A percentile compares a stretch with the other conserved stretches of the same genome.
These are phyloP conservation scores for Alca torda DNA, from an alignment of 2,797 vertebrate species.

Conservation along the genomic window DNA sequence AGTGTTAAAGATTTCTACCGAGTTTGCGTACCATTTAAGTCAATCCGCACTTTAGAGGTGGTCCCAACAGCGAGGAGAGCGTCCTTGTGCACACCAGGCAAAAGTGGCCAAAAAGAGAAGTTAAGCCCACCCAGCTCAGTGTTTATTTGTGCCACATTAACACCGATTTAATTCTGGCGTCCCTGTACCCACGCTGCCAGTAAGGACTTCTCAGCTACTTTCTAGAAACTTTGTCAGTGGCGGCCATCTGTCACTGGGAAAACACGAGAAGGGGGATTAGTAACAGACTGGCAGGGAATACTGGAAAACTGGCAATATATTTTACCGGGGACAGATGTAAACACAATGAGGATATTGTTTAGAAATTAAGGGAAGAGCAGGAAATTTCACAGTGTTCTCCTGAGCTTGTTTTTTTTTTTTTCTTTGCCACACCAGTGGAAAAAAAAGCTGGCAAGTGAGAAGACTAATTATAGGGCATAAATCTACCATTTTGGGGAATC, in stretches of 20 bases:
- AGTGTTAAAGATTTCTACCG: not conserved
- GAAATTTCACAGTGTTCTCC: not conserved
- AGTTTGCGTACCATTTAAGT: not conserved
- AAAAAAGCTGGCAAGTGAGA: not conserved
- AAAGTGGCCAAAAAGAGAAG: not conserved
- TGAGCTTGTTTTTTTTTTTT: not conserved
- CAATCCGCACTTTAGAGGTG: not conserved
- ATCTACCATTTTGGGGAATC: not conserved
- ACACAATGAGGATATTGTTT: conserved; percentile 16
- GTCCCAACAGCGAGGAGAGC: accelerated
- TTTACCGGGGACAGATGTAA: conserved; percentile 23
- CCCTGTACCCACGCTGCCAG: not conserved
- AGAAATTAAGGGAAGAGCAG: conserved; percentile 10
- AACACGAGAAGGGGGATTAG: not conserved
- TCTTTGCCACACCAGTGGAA: not conserved
- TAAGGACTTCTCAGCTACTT: not conserved
- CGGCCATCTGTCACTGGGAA: not conserved
- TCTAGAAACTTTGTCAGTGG: not conserved
- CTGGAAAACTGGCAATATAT: not conserved
- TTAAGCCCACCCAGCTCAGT: not conserved
- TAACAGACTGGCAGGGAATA: not conserved
- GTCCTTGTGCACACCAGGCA: not conserved
- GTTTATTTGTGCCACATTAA: not conserved
- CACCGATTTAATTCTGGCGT: not conserved
- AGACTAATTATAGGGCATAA: not conserved